These are phyloP conservation scores for Palythoa heliodiscus DNA, from an alignment of 92 coral and sea anemone species.

Conservation along the genomic window DNA sequence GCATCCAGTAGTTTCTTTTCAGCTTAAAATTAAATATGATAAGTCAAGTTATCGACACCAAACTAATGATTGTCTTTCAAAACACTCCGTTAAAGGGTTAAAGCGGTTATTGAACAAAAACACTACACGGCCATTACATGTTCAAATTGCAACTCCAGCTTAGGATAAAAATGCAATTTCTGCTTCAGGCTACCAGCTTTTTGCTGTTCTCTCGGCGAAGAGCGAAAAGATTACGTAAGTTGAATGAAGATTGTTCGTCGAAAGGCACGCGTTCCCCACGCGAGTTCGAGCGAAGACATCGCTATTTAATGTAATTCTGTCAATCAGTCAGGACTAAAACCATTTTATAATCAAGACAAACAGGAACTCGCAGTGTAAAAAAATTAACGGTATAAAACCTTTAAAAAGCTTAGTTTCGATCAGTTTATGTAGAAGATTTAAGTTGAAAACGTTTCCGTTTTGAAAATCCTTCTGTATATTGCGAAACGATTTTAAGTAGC, in stretches of 20 bases:
- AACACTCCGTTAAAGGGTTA: background rate
- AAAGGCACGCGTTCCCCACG: constrained; percentile 66
- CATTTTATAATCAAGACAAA: background rate
- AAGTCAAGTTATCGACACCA: background rate
- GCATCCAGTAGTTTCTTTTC: background rate
- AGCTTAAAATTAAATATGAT: background rate
- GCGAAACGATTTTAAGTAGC: constrained; percentile 2
- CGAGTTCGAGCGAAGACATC: constrained; percentile 26
- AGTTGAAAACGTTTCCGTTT: constrained; percentile 23
- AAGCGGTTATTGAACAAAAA: background rate
- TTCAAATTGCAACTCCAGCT: background rate
- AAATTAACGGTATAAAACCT: background rate
- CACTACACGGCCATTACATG: background rate
- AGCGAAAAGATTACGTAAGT: constrained; percentile 28
- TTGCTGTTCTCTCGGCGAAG: constrained; percentile 2
- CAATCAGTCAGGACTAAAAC: constrained; percentile 13
- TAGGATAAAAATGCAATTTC: constrained; percentile 17
- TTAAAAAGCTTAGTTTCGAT: constrained; percentile 17
- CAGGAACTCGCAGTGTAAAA: constrained; percentile 20
- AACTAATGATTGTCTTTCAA: background rate
- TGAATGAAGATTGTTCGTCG: constrained; percentile 21
- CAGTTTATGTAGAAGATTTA: constrained; percentile 13
- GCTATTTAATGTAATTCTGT: constrained; percentile 6
- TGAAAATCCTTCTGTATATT: background rate
- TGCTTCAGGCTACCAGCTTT: background rate